Evolutionary conservation across 1,140 invertebrate genomes (phyloP), one percentile per base, ranked within the genome.

Genomic region (Liolophura sinensis): DNA sequence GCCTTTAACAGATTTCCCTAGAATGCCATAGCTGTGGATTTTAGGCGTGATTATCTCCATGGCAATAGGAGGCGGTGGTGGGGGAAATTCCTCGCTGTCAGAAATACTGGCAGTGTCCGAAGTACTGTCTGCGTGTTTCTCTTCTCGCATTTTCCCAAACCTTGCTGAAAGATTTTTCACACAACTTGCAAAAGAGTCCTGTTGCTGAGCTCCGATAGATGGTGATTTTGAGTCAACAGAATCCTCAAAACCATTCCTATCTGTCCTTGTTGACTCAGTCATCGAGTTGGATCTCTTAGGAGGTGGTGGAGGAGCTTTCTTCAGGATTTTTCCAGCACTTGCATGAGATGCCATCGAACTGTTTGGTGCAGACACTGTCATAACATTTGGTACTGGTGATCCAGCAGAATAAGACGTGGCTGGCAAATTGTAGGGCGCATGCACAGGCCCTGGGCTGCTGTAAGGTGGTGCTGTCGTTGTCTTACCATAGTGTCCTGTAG

Each of bases 221-320:
- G 31, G 3, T 40, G 31, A 40, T 40, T 9, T 40, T 3, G 31
- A 40, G 3, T 40, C 31, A 40, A 40, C 55, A 16, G 24, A 24
- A 16, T 57, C 55, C 55, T 57, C 55, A 24, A 5, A 46, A 58
- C 25, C 50, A 3, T 51, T 50, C 15, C 52, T 56, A 60, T 50
- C 57, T 47, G 57, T 64, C 18, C 52, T 60, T 52, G 51, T 56
- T 61, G 50, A 56, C 50, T 65, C 65, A 40, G 46, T 68, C n/a
- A 87, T 84, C 5, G 86, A 87, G 67, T 87, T 85, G 9, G 84
- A 86, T 40, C 93, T 86, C 74, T 94, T 91, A 1, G 94, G 94
- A 1, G 93, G 93, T 55, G 94, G 93, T 0, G 94, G 94, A 15
- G 93, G 93, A 25, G 79, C 75, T 16, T 72, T 72, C 52, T 91